Base-by-base conservation (phyloP, 1,140 invertebrate species). In the Contarinia nasturtii region DNA sequence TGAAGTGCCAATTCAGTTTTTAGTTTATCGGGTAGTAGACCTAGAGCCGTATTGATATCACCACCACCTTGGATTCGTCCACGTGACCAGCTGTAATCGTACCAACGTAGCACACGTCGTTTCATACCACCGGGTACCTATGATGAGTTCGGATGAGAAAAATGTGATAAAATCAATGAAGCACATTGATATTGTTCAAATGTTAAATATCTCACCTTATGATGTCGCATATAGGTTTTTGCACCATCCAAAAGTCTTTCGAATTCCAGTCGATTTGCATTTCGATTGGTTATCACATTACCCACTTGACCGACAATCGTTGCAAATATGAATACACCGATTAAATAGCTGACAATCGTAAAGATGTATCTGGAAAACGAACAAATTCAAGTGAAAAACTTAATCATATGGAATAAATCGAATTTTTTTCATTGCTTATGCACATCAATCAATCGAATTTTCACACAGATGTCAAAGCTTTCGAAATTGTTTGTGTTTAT, bases 281-380 rank as follows among this genome's bases (percentile, higher is more conserved):
- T 96, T 52, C 89, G 76, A 67, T 96, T 96, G 4, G 90, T 94
- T 58, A 95, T 95, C 52, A 95, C 90, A 66, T 94, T 95, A 47
- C 92, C 91, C 33, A 96, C 91, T 76, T 96, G 91, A 44, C 91
- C 91, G 17, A 96, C 91, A 57, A 95, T 94, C 12, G 90, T 95
- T n/a, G 91, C 90, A 66, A 96, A 95, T 61, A 95, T 92, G 71
- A 96, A 96, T 33, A 96, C 90, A 48, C 91, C 91, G 56, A 95
- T 93, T 52, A 96, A 74, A 68, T 96, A 95, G 67, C 89, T 93
- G 52, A 91, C 81, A 61, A 95, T 96, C 47, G 90, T 94, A 67
- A 96, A 96, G 56, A 93, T 74, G 67, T 93, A 96, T 71, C 91
- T 96, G 74, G 45, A 75, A 75, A 64, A 56, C 57, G 58, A 38